phyloP scores from a whole-genome alignment of 2,888 invertebrate genomes.

The Ischnura elegans region DNA sequence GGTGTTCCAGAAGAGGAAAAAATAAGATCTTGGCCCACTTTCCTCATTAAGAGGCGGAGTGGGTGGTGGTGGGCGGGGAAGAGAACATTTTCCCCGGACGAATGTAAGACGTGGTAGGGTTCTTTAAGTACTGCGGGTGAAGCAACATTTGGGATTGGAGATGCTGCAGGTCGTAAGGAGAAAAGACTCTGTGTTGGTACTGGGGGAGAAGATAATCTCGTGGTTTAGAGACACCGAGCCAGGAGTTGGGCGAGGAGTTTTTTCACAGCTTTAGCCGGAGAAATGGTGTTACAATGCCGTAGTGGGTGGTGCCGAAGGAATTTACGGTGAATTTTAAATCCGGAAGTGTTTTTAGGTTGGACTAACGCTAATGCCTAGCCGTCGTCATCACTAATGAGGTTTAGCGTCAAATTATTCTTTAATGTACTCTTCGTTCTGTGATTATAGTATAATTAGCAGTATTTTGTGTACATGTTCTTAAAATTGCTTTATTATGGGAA shows the following conservation, averaged over 20 bases:
- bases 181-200: not conserved
- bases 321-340: not conserved
- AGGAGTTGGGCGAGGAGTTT: not conserved
- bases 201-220: not conserved
- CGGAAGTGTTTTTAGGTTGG: not conserved
- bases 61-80: not conserved
- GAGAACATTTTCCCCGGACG: not conserved
- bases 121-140: not conserved
- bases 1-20: not conserved
- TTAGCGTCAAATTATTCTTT: too few relatives aligned
- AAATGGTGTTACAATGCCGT: not conserved
- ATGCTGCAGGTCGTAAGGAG: not conserved
- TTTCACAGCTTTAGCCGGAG: not conserved
- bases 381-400: too few relatives aligned
- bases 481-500: too few relatives aligned
- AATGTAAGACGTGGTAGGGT: not conserved
- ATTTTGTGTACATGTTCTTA: too few relatives aligned
- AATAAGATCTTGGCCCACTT: not conserved
- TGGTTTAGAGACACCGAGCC: not conserved
- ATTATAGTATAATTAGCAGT: too few relatives aligned
- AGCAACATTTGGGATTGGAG: not conserved
- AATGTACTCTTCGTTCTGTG: too few relatives aligned
- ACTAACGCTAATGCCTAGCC: too few relatives aligned
- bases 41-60: conserved; percentile 32
- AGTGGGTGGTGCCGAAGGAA: not conserved